These are phyloP conservation scores for Tragelaphus buxtoni DNA, from an alignment of 2,113 vertebrate species.

Conservation along the genomic window DNA sequence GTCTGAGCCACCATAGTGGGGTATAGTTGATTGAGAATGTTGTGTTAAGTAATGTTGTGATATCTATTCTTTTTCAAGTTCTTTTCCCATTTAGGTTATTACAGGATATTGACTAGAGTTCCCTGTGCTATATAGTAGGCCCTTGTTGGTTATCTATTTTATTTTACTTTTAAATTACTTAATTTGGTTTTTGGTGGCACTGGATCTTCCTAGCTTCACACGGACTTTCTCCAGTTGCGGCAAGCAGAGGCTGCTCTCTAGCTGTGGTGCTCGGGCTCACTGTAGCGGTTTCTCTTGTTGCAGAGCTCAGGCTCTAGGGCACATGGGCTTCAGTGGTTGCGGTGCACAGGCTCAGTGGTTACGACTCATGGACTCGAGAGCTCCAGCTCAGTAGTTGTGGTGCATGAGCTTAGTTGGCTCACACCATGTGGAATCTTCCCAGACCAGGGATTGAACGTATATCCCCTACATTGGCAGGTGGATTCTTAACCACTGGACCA, in stretches of 20 bases:
- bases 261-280: fast-evolving
- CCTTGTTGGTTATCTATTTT: not conserved
- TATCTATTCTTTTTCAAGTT: not conserved
- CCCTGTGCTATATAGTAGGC: not conserved
- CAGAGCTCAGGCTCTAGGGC: not conserved
- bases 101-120: not conserved
- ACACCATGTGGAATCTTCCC: not conserved
- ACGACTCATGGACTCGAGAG: not conserved
- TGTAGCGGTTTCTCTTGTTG: not conserved
- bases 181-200: not conserved
- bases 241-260: not conserved
- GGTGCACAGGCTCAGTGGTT: fast-evolving
- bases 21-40: not conserved
- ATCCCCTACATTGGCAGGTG: not conserved
- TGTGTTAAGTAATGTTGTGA: too few relatives aligned
- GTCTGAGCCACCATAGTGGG: not conserved
- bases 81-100: not conserved
- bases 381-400: not conserved
- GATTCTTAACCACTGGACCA: not conserved
- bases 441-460: not conserved
- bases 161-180: not conserved
- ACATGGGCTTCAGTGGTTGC: fast-evolving
- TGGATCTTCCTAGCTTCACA: not conserved
- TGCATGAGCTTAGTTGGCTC: not conserved
- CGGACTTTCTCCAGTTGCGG: not conserved